phyloP scores from a whole-genome alignment of 2,888 invertebrate genomes.

The Volucella inflata region DNA sequence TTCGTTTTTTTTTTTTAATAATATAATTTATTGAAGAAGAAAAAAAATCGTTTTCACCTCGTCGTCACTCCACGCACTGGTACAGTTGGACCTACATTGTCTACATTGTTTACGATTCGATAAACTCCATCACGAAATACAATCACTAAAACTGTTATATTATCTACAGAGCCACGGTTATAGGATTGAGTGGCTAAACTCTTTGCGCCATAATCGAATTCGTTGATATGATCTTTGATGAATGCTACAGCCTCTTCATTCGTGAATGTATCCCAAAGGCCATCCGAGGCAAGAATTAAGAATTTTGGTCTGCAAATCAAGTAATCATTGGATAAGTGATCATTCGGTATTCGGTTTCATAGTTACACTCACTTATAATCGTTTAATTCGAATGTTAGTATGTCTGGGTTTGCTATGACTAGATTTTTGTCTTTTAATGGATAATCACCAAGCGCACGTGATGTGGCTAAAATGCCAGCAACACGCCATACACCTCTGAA shows the following conservation, averaged over 20 bases:
- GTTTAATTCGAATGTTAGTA: slow-evolving; percentile 93
- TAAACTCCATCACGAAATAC: slow-evolving; percentile 87
- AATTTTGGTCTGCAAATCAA: slow-evolving; percentile 88
- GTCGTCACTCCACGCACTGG: background rate
- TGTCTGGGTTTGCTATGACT: slow-evolving; percentile 97
- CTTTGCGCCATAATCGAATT: slow-evolving; percentile 95
- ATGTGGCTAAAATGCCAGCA: slow-evolving; percentile 96
- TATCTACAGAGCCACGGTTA: slow-evolving; percentile 96
- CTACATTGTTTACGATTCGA: slow-evolving; percentile 77
- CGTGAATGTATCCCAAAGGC: slow-evolving; percentile 97
- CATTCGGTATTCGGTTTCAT: background rate
- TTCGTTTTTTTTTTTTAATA: slow-evolving; percentile 14
- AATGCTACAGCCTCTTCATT: slow-evolving; percentile 97
- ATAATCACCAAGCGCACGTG: slow-evolving; percentile 97
- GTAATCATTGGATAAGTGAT: background rate
- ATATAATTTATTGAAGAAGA: slow-evolving; percentile 23
- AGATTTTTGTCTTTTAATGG: slow-evolving; percentile 96
- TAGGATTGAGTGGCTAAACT: slow-evolving; percentile 95
- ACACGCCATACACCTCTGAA: slow-evolving; percentile 99
- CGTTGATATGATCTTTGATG: slow-evolving; percentile 92
- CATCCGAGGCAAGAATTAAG: slow-evolving; percentile 96
- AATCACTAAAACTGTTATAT: slow-evolving; percentile 96
- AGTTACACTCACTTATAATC: slow-evolving; percentile 87
- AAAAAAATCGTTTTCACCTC: slow-evolving; percentile 34
- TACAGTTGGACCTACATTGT: slow-evolving; percentile 37